Base-by-base conservation (phyloP, 2,797 vertebrate species). In the Lindbergichthys nudifrons region DNA sequence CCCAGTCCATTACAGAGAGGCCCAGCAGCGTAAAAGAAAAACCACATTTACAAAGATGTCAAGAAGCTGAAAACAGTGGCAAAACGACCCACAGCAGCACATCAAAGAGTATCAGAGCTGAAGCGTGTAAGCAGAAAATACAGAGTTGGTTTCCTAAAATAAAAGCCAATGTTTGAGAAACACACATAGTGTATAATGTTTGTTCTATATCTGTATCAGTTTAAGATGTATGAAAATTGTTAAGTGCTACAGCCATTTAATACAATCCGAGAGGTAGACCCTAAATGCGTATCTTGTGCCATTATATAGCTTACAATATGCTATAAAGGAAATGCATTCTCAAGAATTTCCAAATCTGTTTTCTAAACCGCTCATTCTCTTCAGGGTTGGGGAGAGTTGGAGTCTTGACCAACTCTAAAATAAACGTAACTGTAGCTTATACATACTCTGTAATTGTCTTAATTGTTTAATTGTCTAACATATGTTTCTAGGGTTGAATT, bases 1-100 rank as follows among this genome's bases (percentile, higher is more conserved):
- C 21, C 30, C 57, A 57, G 45, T 70, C 52, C 26, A 78, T 86
- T 84, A 71, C 1, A 68, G 13, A 0, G 21, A 70, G 39, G 56
- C 30, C 32, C 50, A 70, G 69, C 18, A 61, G 63, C 13, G 14
- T 39, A 5, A 9, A 36, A 36, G 26, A 3, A 79, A 65, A 63
- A 54, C 23, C 23, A 65, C 0, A 52, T 64, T 57, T 57, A 42
- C 23, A 73, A 76, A 72, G 16, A 76, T 46, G 46, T 61, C 30
- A 63, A 60, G 14, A 73, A 56, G 10, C 5, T 65, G 15, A 60
- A 69, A 0, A 8, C 54, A 41, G 19, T 47, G 43, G 23, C 32
- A 26, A 52, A 75, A 74, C 59, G 21, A 67, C 18, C 41, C 10
- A 73, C 15, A 56, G 16, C 21, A 46, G n/a, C 13, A 73, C 43